Base-by-base conservation (phyloP, 2,113 vertebrate genomes). In the Paratilapia polleni region DNA sequence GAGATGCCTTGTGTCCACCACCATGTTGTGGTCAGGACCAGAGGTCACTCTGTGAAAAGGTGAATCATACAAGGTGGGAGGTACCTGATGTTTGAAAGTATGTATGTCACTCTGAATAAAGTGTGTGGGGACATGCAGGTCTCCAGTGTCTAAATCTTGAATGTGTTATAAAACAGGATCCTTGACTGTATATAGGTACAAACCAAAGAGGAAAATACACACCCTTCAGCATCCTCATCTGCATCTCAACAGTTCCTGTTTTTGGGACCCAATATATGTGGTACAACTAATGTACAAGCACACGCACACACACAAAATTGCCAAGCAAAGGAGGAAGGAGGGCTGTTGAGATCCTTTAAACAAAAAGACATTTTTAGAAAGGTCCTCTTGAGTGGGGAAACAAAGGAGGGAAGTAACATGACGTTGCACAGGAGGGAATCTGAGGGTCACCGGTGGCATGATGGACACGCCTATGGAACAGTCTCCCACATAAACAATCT, bases 301-400 rank as follows among this genome's bases (percentile, higher is more conserved):
- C 84, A 62, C 3, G 26, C 26, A 66, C 78, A 90, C 79, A 22
- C 38, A 63, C 81, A 77, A 24, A 52, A 1, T 54, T 78, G 82
- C 41, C 87, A 91, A 86, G 94, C 91, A 85, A 66, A 88, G 88
- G 82, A 96, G 96, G 97, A 97, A 97, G 89, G 54, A 90, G 93
- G 91, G 92, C 92, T 92, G 93, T 94, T 95, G 94, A 89, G 93
- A 96, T 94, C 89, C 95, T 95, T 90, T 95, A 97, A 98, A 97
- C 96, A 97, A 97, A 96, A 96, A 93, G 90, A 94, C 96, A 97
- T 97, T 97, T 98, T 97, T 97, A 97, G 96, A 94, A 95, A 93
- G 92, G 88, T 95, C 94, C 95, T 96, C 94, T 93, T 94, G 92
- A 91, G 82, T 56, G 43, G 85, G 80, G 92, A 92, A 92, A 98